A percentile compares a stretch with the other conserved stretches of the same genome.
phyloP scores from a whole-genome alignment of 2,797 vertebrate species.

The Stomatorhinus walkeri region DNA sequence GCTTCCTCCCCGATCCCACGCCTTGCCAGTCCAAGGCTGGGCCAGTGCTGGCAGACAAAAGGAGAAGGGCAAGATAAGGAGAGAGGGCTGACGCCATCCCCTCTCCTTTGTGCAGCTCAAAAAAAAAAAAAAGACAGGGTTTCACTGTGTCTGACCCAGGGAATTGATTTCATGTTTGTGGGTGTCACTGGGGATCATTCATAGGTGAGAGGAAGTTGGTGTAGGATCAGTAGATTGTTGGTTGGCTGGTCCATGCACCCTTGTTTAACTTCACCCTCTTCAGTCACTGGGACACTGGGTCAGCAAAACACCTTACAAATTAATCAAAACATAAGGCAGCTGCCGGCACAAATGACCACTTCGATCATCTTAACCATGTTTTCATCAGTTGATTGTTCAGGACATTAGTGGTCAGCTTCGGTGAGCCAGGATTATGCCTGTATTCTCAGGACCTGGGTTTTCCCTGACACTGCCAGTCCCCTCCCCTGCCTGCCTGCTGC shows the following conservation, averaged over 20 bases:
- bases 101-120: neutral
- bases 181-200: neutral
- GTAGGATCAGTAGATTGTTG: neutral
- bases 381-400: neutral
- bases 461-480: neutral
- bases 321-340: neutral
- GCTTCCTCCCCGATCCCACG: slow-evolving; percentile 22
- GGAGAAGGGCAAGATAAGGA: neutral
- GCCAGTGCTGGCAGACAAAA: slow-evolving; percentile 3
- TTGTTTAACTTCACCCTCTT: neutral
- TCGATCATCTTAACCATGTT: neutral
- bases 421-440: neutral
- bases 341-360: neutral
- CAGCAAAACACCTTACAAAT: neutral
- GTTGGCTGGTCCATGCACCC: neutral
- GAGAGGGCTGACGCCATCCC: slow-evolving; percentile 17
- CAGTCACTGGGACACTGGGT: neutral
- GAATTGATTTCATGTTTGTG: slow-evolving; percentile 13
- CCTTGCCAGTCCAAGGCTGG: slow-evolving; percentile 21
- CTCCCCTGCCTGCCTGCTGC: neutral
- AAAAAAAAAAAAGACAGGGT: neutral
- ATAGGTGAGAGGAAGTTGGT: neutral
- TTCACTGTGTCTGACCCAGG: slow-evolving; percentile 12
- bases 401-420: neutral
- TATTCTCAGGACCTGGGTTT: neutral